phyloP scores from a whole-genome alignment of 2,113 vertebrate genomes.

The Falcunculus frontatus region DNA sequence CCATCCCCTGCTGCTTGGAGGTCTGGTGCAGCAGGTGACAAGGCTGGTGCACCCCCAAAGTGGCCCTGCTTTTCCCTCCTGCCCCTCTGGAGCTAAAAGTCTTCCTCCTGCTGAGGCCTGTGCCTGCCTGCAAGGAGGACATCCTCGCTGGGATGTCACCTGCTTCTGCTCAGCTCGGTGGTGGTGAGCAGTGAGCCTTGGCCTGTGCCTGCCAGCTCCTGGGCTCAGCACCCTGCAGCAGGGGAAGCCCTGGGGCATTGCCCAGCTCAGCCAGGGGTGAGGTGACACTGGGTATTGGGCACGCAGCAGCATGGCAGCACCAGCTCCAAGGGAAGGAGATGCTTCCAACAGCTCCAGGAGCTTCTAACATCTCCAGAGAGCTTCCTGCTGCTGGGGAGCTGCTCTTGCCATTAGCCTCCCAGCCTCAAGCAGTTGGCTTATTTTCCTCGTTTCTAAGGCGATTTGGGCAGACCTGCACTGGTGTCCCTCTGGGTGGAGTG shows the following conservation, averaged over 20 bases:
- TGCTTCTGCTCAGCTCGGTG: fast-evolving
- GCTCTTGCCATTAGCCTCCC: not conserved
- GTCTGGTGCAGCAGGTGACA: not conserved
- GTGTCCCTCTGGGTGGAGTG: not conserved
- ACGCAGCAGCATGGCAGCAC: not conserved
- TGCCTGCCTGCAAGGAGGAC: not conserved
- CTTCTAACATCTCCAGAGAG: not conserved
- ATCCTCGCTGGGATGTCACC: not conserved
- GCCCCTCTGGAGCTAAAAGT: not conserved
- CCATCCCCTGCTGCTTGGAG: not conserved
- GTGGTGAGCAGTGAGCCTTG: not conserved
- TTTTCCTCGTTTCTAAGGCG: not conserved
- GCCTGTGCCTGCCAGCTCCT: not conserved
- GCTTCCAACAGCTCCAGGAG: not conserved
- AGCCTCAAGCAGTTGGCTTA: not conserved
- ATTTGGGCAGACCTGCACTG: not conserved
- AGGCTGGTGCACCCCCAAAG: not conserved
- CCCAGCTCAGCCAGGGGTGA: not conserved
- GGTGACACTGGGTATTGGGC: no score
- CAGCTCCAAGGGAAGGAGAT: not conserved
- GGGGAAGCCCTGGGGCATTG: not conserved
- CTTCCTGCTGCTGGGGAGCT: not conserved
- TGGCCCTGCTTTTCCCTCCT: not conserved
- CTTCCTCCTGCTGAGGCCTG: no score
- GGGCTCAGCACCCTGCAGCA: not conserved